These are phyloP conservation scores for Hypocryptadius cinnamomeus DNA, from an alignment of 2,113 vertebrate species.

Conservation along the genomic window DNA sequence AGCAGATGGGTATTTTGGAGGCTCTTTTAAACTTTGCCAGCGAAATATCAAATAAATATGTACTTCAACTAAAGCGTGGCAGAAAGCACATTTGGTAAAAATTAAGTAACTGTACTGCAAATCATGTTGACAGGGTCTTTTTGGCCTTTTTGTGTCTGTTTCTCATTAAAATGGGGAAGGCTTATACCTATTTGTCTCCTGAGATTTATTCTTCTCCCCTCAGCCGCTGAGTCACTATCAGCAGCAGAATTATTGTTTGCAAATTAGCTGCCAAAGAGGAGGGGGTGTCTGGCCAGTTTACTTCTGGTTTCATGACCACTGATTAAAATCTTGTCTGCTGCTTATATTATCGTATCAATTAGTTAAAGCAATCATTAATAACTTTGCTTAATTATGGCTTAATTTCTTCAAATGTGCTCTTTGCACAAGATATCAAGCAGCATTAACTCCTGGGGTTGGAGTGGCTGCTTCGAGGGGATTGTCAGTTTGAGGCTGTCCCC, in stretches of 20 bases:
- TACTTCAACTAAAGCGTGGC: background rate
- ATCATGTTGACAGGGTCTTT: constrained; percentile 49
- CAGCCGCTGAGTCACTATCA: background rate
- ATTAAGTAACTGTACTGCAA: constrained; percentile 32
- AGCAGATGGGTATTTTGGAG: constrained; percentile 1
- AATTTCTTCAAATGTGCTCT: constrained; percentile 26
- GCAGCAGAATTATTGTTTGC: constrained; percentile 9
- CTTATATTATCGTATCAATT: background rate
- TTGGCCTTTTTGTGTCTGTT: constrained; percentile 35
- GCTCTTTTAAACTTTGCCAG: constrained; percentile 37
- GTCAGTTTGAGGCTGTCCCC: background rate
- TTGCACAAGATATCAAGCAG: background rate
- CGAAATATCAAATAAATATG: constrained; percentile 42
- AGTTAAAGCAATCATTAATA: constrained; percentile 31
- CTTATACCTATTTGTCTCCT: constrained; percentile 20
- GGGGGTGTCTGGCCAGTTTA: background rate
- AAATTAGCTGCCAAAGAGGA: background rate
- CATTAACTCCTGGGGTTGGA: background rate
- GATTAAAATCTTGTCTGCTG: constrained; percentile 5
- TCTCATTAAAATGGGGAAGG: constrained; percentile 41
- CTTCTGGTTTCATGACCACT: background rate
- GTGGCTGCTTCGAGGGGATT: background rate
- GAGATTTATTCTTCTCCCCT: constrained; percentile 22
- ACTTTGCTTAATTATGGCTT: background rate
- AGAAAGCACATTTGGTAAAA: constrained; percentile 51